These are phyloP conservation scores for Coryphaenoides rupestris DNA, from an alignment of 2,113 vertebrate species.

Conservation along the genomic window DNA sequence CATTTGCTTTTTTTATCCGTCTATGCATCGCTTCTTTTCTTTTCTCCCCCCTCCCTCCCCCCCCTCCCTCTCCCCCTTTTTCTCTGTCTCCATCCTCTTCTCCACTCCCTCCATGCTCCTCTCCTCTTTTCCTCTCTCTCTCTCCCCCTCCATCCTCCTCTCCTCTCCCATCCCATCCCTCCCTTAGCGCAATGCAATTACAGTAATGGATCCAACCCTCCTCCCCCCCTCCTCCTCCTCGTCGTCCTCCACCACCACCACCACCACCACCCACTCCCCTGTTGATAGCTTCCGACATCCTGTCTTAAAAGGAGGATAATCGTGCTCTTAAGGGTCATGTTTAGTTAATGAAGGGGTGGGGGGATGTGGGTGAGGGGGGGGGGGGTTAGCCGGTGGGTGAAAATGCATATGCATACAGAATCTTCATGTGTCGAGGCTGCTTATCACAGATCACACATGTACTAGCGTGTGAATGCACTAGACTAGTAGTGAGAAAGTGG, in stretches of 20 bases:
- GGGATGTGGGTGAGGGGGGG: constrained; percentile 50
- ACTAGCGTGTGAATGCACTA: constrained; percentile 17
- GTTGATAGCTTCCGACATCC: constrained; percentile 97
- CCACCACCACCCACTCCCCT: constrained; percentile 71
- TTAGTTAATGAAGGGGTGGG: constrained; percentile 88
- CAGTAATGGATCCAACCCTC: constrained; percentile 88
- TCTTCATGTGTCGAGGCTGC: constrained; percentile 43
- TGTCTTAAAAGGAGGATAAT: constrained; percentile 92
- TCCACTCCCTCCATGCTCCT: constrained; percentile 56
- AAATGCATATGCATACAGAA: constrained; percentile 16
- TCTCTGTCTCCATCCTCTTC: constrained; percentile 48
- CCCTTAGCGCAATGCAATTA: constrained; percentile 87
- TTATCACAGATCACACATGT: constrained; percentile 20
- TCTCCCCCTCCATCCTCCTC: constrained; percentile 48
- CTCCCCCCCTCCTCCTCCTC: constrained; percentile 44
- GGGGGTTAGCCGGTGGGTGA: no score
- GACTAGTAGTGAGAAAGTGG: background rate
- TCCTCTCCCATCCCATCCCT: constrained; percentile 48
- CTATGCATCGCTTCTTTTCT: constrained; percentile 43
- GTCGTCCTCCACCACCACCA: no score
- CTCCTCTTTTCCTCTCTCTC: constrained; percentile 33
- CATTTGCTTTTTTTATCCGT: constrained; percentile 71
- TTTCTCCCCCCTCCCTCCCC: constrained; percentile 49
- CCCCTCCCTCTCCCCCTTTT: no score
- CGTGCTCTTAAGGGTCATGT: constrained; percentile 95